Conservation (phyloP, 2,888 invertebrate genomes). For the Maniola hyperantus region DNA sequence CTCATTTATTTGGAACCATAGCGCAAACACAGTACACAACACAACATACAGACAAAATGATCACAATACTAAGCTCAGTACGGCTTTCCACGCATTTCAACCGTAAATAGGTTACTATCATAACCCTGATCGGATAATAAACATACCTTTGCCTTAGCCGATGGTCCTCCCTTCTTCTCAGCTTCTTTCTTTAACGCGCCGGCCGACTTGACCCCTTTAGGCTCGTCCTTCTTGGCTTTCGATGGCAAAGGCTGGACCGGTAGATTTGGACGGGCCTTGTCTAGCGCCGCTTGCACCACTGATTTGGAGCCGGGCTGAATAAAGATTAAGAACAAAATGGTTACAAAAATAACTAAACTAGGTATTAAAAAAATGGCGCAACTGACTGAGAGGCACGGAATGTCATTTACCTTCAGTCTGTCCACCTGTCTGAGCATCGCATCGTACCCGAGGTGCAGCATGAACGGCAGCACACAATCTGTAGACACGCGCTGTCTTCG, state of each 20-base stretch:
- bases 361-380: too few relatives aligned
- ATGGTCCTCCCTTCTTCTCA: constrained; percentile 69
- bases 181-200: constrained; percentile 80
- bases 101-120: too few relatives aligned
- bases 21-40: too few relatives aligned
- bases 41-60: too few relatives aligned
- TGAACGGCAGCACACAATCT: constrained; percentile 94
- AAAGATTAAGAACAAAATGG: constrained; percentile 52
- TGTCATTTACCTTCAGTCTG: constrained; percentile 86
- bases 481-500: constrained; percentile 94
- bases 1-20: too few relatives aligned
- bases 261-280: constrained; percentile 92
- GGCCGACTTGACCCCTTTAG: constrained; percentile 83
- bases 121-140: not conserved
- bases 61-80: too few relatives aligned
- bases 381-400: not conserved
- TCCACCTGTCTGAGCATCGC: constrained; percentile 88
- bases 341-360: constrained; percentile 82
- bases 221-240: constrained; percentile 83
- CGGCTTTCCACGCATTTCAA: too few relatives aligned
- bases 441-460: constrained; percentile 95
- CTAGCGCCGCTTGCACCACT: constrained; percentile 89
- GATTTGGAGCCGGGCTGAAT: constrained; percentile 87
- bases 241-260: constrained; percentile 90
- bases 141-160: constrained; percentile 82